Conservation (phyloP, 2,888 invertebrate species). For the Drosophila testacea region DNA sequence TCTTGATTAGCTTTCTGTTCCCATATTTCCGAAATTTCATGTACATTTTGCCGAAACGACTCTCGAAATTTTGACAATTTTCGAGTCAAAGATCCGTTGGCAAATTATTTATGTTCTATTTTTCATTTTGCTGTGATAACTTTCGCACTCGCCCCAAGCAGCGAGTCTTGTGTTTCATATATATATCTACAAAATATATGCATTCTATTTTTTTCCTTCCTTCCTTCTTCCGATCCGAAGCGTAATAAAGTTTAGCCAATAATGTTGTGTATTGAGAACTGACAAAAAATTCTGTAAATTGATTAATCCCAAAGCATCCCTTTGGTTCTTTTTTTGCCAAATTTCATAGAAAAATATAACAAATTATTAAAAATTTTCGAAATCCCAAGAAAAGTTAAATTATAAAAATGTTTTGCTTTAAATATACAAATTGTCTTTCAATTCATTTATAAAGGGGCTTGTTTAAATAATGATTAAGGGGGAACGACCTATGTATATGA, state of each 20-base stretch:
- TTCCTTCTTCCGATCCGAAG: conserved; percentile 21
- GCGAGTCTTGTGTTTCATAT: conserved; percentile 39
- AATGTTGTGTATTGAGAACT: conserved; percentile 51
- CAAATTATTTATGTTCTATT: conserved; percentile 17
- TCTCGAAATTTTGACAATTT: too few relatives aligned
- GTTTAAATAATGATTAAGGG: too few relatives aligned
- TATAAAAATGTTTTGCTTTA: conserved; percentile 33
- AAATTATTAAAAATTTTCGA: conserved; percentile 22
- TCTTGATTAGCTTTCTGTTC: conserved; percentile 58
- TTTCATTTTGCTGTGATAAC: conserved; percentile 66
- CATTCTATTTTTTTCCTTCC: conserved; percentile 14
- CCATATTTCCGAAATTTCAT: conserved; percentile 36
- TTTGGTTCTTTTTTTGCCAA: conserved; percentile 31
- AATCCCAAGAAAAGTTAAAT: conserved; percentile 27
- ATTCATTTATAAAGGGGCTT: background rate
- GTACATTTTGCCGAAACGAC: conserved; percentile 20
- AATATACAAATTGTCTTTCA: background rate
- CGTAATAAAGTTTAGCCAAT: conserved; percentile 36
- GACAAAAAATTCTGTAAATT: conserved; percentile 14
- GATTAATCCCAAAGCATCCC: conserved; percentile 10
- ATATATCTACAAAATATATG: conserved; percentile 4
- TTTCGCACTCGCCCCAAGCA: conserved; percentile 46
- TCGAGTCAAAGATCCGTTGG: too few relatives aligned
- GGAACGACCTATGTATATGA: too few relatives aligned
- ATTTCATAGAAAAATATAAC: conserved; percentile 37